Base-by-base conservation (phyloP, 2,888 invertebrate genomes). In the Ophraella communa region DNA sequence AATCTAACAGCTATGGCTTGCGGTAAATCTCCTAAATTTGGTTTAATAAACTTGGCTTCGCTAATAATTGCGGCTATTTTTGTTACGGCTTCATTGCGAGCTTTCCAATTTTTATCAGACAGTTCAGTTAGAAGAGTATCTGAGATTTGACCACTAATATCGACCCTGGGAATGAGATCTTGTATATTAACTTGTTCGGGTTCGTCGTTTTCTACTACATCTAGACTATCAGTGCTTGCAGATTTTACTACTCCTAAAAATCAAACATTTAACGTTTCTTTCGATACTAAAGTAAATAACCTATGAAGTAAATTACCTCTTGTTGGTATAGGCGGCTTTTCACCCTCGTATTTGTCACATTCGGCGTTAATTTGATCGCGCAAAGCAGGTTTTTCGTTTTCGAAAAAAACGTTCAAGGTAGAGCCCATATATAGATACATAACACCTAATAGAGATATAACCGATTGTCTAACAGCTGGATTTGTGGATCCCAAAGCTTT, bases 41-140 rank as follows among this genome's bases (percentile, higher is more conserved):
- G 84, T 73, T 93, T 94, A 68, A 98, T 93, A 7, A 92, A 88
- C 71, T 92, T 90, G 0, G 93, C 91, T 57, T 90, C 93, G 17
- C 83, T 86, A 33, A 95, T 84, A 44, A 95, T 89, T 0, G 85
- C 85, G 61, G 86, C 87, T 14, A 95, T 83, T 82, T 92, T 92
- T 70, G 87, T 88, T 18, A 94, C 78, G 0, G 88, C 92, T 82
- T 93, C 93, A 72, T 89, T 90, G 63, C 93, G 85, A 71, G 90
- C 91, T 86, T 97, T 97, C 97, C 97, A 98, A 82, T 94, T 94
- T 82, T 94, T 95, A 80, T 96, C 95, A 20, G 88, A 86, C 72
- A 96, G 85, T 81, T 96, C 94, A 5, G 87, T 88, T 2, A 96
- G 82, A 0, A 97, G 82, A 0, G 89, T 83, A 71, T 94, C 93